Base-by-base conservation (phyloP, 2,888 invertebrate genomes). In the Xestia xanthographa region DNA sequence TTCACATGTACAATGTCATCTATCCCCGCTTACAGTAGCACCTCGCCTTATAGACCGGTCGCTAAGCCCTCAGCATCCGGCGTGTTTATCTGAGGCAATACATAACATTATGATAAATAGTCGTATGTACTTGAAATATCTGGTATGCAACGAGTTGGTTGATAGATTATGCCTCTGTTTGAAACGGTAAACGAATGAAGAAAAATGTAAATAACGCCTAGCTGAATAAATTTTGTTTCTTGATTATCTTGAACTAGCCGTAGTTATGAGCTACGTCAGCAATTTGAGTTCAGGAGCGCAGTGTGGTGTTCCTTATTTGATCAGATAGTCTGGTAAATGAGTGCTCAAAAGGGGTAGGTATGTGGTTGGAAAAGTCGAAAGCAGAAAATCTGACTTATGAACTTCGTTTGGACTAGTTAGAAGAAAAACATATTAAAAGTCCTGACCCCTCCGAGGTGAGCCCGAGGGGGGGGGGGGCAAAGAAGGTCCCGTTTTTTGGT, bases 21-120 rank as follows among this genome's bases (percentile, higher is more conserved):
- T 20, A 41, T 29, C 3, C 17, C 22, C 84, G 80, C 84, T 71
- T 0, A 20, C 73, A 29, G 26, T 56, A 34, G 0, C 8, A 63
- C 73, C 60, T 38, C 48, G 34, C 53, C 72, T 70, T 5, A n/a
- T 4, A 14, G 48, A 71, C 72, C 50, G 72, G 68, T 83, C n/a
- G 53, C 60, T 69, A 69, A 79, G 81, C 74, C 38, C 73, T 53
- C 41, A 14, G 38, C 63, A 66, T 82, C 76, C 84, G 80, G 53
- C 14, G 29, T 43, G 34, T 38, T 72, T 72, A 72, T 66, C 68
- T n/a, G 48, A 34, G 17, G 76, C 71, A 72, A 80, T 83, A 1
- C 63, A 83, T 72, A 43, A 50, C 12, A 69, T 65, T 75, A 76
- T 80, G 76, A 83, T 72, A 63, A 76, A 83, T 72, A 26, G 69